Conservation (phyloP, 2,888 invertebrate genomes). For the Cataglyphis rosenhaueri region DNA sequence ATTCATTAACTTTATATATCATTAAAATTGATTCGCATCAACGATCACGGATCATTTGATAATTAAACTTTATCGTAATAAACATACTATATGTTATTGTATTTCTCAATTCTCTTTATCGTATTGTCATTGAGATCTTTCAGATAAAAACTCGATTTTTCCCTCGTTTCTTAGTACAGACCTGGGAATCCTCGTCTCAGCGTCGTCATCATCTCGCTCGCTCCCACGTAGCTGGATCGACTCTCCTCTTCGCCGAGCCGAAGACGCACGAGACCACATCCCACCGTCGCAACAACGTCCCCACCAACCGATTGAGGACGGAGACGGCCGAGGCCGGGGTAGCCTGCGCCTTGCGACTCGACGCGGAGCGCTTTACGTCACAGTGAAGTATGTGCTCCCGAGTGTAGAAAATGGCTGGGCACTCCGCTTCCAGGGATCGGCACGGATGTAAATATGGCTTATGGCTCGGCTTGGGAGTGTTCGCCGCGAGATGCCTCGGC, state of each 20-base stretch:
- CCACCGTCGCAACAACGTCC: conserved; percentile 44
- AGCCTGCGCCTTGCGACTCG: conserved; percentile 74
- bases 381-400: conserved; percentile 85
- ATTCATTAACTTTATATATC: not conserved
- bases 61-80: not conserved
- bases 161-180: conserved; percentile 21
- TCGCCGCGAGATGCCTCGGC: conserved; percentile 77
- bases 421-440: conserved; percentile 81
- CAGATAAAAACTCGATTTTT: not conserved
- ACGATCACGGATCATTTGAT: not conserved
- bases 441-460: conserved; percentile 83
- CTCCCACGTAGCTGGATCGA: not conserved
- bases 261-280: conserved; percentile 39
- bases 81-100: not conserved
- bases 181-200: conserved; percentile 10
- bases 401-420: conserved; percentile 85
- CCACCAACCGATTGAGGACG: conserved; percentile 58
- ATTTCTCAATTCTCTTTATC: conserved; percentile 26
- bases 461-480: conserved; percentile 79
- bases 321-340: conserved; percentile 65
- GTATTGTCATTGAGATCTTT: not conserved
- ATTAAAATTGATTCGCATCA: not conserved
- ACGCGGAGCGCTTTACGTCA: conserved; percentile 78
- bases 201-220: conserved; percentile 15
- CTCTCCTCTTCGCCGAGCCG: conserved; percentile 31